phyloP scores from a whole-genome alignment of 2,797 vertebrate genomes.

The Pseudochaenichthys georgianus region DNA sequence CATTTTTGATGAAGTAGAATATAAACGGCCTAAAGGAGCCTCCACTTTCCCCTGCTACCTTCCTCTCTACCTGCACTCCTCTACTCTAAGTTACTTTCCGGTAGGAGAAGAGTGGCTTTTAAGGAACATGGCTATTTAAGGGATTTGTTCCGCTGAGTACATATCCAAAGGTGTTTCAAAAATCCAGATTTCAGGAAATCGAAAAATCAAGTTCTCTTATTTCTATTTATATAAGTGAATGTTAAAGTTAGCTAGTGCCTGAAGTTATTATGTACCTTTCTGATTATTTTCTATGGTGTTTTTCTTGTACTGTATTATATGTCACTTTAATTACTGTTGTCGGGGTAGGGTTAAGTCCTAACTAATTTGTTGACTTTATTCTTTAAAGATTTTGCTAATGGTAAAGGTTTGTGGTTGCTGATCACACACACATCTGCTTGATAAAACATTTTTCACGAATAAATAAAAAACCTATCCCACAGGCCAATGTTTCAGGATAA shows the following conservation, averaged over 20 bases:
- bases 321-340: not conserved
- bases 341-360: too few relatives aligned
- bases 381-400: not conserved
- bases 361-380: not conserved
- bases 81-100: conserved; percentile 6
- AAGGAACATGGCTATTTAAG: not conserved
- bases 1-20: conserved; percentile 52
- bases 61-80: conserved; percentile 21
- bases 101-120: not conserved
- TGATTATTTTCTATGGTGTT: too few relatives aligned
- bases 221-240: not conserved
- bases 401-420: not conserved
- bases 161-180: not conserved
- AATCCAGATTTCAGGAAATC: not conserved
- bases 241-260: not conserved
- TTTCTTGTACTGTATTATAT: not conserved
- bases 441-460: not conserved
- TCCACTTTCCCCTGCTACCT: conserved; percentile 17
- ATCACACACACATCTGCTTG: not conserved
- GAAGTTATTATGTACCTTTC: not conserved
- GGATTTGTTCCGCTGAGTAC: not conserved
- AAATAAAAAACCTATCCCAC: not conserved
- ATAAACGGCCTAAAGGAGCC: conserved; percentile 27
- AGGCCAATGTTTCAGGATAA: not conserved
- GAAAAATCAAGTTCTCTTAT: not conserved